Percentiles rank a stretch among this genome's conserved stretches.
phyloP scores from a whole-genome alignment of 2,113 vertebrate genomes.

The Ardeotis arabs region DNA sequence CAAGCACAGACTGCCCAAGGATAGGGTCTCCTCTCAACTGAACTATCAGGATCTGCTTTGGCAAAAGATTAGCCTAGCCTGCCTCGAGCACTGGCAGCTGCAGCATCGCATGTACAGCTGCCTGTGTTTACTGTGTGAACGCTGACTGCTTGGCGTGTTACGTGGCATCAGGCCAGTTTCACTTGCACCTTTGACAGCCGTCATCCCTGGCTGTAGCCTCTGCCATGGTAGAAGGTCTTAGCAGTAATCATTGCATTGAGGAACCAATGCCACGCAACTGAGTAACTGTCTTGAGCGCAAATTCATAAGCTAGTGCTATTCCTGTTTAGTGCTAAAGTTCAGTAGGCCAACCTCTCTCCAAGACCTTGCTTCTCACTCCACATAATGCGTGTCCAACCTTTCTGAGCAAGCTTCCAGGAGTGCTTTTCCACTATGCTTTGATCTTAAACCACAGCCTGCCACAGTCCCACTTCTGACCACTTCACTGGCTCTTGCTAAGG shows the following conservation, averaged over 20 bases:
- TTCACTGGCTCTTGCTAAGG: background rate
- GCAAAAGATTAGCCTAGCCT: background rate
- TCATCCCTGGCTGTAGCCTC: background rate
- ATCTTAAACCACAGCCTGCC: background rate
- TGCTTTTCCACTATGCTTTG: background rate
- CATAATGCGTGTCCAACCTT: background rate
- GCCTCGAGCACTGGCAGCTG: background rate
- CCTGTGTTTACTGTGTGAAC: background rate
- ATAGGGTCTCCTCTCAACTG: background rate
- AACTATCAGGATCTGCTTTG: background rate
- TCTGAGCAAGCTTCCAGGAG: background rate
- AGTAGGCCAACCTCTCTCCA: background rate
- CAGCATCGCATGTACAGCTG: background rate
- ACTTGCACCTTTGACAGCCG: background rate
- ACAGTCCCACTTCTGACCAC: background rate
- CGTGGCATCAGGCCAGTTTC: background rate
- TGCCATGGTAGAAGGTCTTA: background rate
- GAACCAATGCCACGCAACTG: background rate
- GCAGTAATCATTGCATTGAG: background rate
- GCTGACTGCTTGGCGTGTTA: background rate
- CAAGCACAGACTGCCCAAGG: background rate
- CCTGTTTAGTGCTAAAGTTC: background rate
- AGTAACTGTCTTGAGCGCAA: background rate
- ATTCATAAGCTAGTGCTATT: background rate
- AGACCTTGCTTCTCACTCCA: background rate